A percentile compares a stretch with the other conserved stretches of the same genome.
These are phyloP conservation scores for Seira musarum DNA, from an alignment of 2,888 invertebrate species.

Conservation along the genomic window DNA sequence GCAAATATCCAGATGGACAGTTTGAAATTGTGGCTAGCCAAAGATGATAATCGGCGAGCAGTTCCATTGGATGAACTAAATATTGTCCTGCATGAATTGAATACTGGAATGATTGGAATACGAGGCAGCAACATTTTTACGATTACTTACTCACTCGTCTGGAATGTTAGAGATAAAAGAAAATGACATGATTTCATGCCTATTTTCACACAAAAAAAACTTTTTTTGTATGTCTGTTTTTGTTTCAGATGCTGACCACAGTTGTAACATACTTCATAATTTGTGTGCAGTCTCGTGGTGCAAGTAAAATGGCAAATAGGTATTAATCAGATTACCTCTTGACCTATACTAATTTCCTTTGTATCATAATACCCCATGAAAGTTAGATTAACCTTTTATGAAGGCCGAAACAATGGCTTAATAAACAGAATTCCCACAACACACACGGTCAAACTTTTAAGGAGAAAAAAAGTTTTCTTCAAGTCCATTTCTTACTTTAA, in stretches of 20 bases:
- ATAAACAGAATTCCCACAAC: no score
- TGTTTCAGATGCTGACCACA: constrained; percentile 18
- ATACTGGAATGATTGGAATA: constrained; percentile 29
- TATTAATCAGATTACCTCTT: no score
- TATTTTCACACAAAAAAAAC: neutral
- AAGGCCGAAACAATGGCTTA: no score
- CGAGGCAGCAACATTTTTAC: constrained; percentile 46
- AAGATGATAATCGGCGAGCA: constrained; percentile 32
- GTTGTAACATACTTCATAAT: constrained; percentile 46
- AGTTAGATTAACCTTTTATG: no score
- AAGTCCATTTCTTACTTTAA: no score
- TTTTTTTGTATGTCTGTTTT: neutral
- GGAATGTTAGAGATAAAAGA: constrained; percentile 39
- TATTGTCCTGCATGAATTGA: constrained; percentile 41
- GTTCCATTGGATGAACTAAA: constrained; percentile 41
- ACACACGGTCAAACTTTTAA: no score
- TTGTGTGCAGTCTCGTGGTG: constrained; percentile 32
- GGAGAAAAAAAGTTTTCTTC: no score
- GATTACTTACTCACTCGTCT: constrained; percentile 45
- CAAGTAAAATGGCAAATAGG: constrained; percentile 6
- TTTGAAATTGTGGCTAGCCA: constrained; percentile 41
- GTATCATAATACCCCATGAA: no score
- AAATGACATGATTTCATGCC: no score
- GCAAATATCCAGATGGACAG: constrained; percentile 38
- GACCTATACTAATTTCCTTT: no score